phyloP scores from a whole-genome alignment of 2,113 vertebrate species.

The Hipposideros armiger region DNA sequence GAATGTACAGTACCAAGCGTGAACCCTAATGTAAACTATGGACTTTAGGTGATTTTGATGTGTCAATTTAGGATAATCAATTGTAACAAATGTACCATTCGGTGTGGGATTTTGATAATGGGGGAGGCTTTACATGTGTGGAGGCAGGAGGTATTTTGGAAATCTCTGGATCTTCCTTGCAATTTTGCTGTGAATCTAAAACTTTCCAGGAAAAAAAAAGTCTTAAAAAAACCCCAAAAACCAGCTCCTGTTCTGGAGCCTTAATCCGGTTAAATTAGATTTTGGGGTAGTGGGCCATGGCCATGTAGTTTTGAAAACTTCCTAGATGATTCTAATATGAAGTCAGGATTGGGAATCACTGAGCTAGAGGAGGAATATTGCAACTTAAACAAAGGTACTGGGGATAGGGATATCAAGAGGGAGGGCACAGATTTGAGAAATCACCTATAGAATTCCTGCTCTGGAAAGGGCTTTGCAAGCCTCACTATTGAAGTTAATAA shows the following conservation, averaged over 20 bases:
- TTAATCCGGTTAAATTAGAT: not conserved
- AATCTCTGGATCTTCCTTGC: not conserved
- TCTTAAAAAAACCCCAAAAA: not conserved
- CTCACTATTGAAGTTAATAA: conserved; percentile 17
- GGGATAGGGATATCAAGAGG: not conserved
- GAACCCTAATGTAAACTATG: not conserved
- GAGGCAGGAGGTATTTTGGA: not conserved
- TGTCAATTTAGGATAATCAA: not conserved
- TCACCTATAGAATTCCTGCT: not conserved
- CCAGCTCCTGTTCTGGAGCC: not conserved
- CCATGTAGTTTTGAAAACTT: not conserved
- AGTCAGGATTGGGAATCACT: not conserved
- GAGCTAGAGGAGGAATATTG: not conserved
- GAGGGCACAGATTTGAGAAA: not conserved
- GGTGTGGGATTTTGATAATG: not conserved
- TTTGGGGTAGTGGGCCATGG: not conserved
- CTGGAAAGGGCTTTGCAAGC: not conserved
- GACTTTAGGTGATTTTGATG: not conserved
- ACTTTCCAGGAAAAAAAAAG: not conserved
- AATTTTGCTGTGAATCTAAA: not conserved
- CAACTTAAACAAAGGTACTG: not conserved
- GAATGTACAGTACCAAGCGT: not conserved
- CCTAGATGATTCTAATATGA: not conserved
- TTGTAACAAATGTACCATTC: not conserved
- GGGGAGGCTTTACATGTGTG: not conserved